Conservation (phyloP, 1,140 invertebrate genomes). For the Nomia melanderi region DNA sequence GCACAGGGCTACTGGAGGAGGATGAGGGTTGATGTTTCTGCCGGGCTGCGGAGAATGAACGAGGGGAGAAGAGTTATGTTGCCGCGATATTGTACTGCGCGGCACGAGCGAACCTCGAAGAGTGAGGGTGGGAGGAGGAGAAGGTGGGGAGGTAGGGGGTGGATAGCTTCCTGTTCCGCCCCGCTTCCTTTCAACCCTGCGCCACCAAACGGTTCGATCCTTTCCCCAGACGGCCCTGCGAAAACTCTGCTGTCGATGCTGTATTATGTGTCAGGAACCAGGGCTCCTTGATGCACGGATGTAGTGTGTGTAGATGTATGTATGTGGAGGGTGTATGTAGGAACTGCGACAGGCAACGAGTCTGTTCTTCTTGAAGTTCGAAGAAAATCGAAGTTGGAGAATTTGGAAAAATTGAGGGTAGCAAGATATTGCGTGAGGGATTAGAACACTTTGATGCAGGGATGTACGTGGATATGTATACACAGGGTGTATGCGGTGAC, state of each 20-base stretch:
- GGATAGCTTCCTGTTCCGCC: constrained; percentile 56
- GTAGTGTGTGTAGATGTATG: no score
- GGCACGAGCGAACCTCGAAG: constrained; percentile 74
- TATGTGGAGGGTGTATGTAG: no score
- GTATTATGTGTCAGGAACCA: constrained; percentile 72
- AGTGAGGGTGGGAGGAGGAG: constrained; percentile 55
- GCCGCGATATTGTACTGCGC: constrained; percentile 69
- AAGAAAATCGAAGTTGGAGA: no score
- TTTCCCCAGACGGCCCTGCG: constrained; percentile 62
- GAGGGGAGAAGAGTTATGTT: constrained; percentile 71
- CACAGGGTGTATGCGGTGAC: no score
- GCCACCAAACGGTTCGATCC: constrained; percentile 54
- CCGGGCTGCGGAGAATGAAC: constrained; percentile 66
- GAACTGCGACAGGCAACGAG: no score
- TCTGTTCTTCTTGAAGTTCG: no score
- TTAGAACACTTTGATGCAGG: no score
- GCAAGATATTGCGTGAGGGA: no score
- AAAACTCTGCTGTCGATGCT: constrained; percentile 73
- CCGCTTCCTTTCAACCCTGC: constrained; percentile 52
- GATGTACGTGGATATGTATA: no score
- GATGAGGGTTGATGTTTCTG: constrained; percentile 71
- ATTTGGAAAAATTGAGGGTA: no score
- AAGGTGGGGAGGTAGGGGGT: constrained; percentile 7
- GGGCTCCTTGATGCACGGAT: constrained; percentile 51
- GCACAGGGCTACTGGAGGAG: constrained; percentile 64